Base-by-base conservation (phyloP, 1,140 invertebrate genomes). In the Drosophila prosaltans region DNA sequence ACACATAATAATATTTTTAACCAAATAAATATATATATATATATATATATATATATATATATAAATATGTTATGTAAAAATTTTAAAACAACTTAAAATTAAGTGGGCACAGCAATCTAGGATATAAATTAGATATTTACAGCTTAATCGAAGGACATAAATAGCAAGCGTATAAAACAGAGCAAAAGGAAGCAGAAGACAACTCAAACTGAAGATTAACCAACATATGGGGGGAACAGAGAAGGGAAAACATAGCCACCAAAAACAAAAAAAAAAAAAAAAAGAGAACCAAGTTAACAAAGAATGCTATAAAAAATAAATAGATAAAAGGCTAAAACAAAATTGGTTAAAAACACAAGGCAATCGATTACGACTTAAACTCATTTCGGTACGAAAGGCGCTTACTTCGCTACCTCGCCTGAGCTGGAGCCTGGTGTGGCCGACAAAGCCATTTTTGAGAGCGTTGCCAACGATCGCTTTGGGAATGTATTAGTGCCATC, bases 381-480 rank as follows among this genome's bases (percentile, higher is more conserved):
- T 36, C 61, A 62, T 36, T 61, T 62, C 66, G 24, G 8, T 51
- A 51, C 70, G 65, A 70, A 82, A 59, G 73, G 71, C 84, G 72
- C 78, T 88, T 89, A 89, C 78, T 89, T 89, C 78, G 80, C 65
- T 62, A 60, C 71, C 78, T 88, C 75, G 72, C 70, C 80, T n/a
- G 70, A 71, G 54, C 72, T 70, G 73, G 76, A 82, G 55, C 84
- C 89, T 26, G 91, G 91, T 54, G 90, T 85, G 74, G 91, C 93
- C 65, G 95, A 95, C 28, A 95, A 92, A 72, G 95, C 94, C 94
- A 95, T 95, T 92, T 95, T 95, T 72, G 95, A 95, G 69, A 96
- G 93, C 82, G 95, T 95, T 76, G 95, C 95, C 86, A 95, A 93
- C 93, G 95, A 95, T 93, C 95, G 94, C 88, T 95, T 94, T 79